Evolutionary conservation across 2,113 vertebrate genomes (phyloP), one percentile per base, ranked within the genome.

Genomic region (Phainopepla nitens): DNA sequence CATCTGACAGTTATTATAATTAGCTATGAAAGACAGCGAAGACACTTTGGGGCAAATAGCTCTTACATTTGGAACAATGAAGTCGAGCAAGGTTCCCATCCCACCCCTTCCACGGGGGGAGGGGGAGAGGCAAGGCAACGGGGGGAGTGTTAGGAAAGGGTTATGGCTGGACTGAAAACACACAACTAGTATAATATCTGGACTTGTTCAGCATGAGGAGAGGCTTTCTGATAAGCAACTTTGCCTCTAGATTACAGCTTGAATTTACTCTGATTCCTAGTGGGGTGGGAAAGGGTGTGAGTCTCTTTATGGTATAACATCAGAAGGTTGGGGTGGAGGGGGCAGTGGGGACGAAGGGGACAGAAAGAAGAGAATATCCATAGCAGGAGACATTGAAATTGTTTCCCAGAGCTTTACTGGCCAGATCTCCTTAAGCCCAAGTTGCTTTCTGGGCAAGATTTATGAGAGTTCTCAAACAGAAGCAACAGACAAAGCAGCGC

Each of bases 1-100:
- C 98, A 98, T 98, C 98, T 98, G 98, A 98, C 98, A 98, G 98
- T 98, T 98, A 98, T 98, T 98, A 98, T 98, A 98, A 98, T 98
- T 97, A 98, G 97, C 97, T 91, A 82, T 94, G 95, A 95, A 96
- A 97, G 97, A 88, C 91, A 79, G 94, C 72, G 41, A 84, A 98
- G 98, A 97, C 97, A 98, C 97, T 98, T 96, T 96, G 98, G 97
- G 97, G 97, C 97, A 96, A 97, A 98, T 94, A 97, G 96, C 97
- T 98, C 96, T 81, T 92, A 97, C 96, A 97, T 97, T 96, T 93
- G 82, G 96, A 97, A 97, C 97, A 98, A 98, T 97, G 97, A 97
- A 97, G 96, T 96, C 94, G 80, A 97, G 82, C 97, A 97, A 97
- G 96, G 96, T 97, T 97, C 96, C 92, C 94, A 97, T 96, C 95